Base-by-base conservation (phyloP, 2,113 vertebrate species). In the Dryoscopus gambensis region DNA sequence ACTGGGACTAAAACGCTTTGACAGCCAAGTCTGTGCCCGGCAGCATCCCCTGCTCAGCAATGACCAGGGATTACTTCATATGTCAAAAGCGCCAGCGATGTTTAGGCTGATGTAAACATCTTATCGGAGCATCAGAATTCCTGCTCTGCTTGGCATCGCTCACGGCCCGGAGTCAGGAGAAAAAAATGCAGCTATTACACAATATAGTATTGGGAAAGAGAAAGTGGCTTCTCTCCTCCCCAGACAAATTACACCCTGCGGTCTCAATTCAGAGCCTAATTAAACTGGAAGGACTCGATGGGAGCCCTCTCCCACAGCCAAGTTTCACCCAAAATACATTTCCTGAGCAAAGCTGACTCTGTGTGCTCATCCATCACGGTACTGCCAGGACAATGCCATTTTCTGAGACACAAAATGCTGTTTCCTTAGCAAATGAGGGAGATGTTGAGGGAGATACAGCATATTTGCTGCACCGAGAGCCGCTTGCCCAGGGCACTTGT, bases 81-180 rank as follows among this genome's bases (percentile, higher is more conserved):
- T 62, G 96, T 97, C 97, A 97, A 76, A 65, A 39, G 62, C 93
- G 92, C 95, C 82, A 73, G 96, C 42, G 71, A 94, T 93, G 92
- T 96, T 97, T 90, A 89, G 91, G 97, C 97, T 96, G 97, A 98
- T 97, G 96, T 96, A 97, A 98, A 98, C 97, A 97, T 97, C 98
- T 98, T 98, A 98, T 98, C 98, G 4, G 94, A 93, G 92, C 87
- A 93, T 96, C 92, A 92, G 23, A 92, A 97, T 97, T 97, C 95
- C 90, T 90, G 57, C 64, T 68, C 87, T 83, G 70, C 97, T 97
- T 98, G 98, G 98, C 98, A 93, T 52, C 3, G 22, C 63, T 95
- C 94, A 25, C 27, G 4, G 91, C 94, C 75, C 16, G 6, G 56
- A 96, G 97, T 98, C 97, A 97, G 87, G 75, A 64, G 96, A 91